Percentiles rank a stretch among this genome's conserved stretches.
phyloP scores from a whole-genome alignment of 2,888 invertebrate species.

The Girardia tigrina region DNA sequence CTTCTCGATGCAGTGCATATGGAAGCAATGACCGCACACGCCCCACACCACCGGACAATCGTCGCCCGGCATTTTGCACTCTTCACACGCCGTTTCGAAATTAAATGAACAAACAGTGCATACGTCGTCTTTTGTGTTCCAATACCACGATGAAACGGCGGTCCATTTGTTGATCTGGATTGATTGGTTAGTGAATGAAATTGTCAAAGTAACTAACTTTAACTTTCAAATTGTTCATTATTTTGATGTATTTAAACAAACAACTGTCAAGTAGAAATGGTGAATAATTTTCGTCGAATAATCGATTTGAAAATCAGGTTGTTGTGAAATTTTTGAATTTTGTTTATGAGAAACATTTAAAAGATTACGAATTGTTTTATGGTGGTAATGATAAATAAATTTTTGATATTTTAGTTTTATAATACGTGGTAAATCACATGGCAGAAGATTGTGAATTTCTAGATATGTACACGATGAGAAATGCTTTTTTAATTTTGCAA shows the following conservation, averaged over 20 bases:
- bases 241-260: not conserved
- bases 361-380: too few relatives aligned
- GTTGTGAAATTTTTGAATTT: too few relatives aligned
- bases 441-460: too few relatives aligned
- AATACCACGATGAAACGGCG: not conserved
- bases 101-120: not conserved
- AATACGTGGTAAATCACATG: too few relatives aligned
- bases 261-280: too few relatives aligned
- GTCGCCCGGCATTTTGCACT: slow-evolving; percentile 89
- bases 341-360: too few relatives aligned
- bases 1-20: slow-evolving; percentile 97
- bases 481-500: too few relatives aligned
- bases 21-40: slow-evolving; percentile 94
- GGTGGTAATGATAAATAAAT: too few relatives aligned
- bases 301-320: too few relatives aligned
- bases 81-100: slow-evolving; percentile 59
- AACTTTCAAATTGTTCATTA: slow-evolving; percentile 16
- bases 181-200: not conserved
- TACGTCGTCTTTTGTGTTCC: not conserved
- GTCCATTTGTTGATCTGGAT: slow-evolving; percentile 5
- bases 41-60: slow-evolving; percentile 98
- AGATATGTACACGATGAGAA: too few relatives aligned
- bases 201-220: not conserved
- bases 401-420: too few relatives aligned
- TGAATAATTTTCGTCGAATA: too few relatives aligned